A percentile compares a stretch with the other conserved stretches of the same genome.
These are phyloP conservation scores for Lithodes maja DNA, from an alignment of 2,888 invertebrate species.

Conservation along the genomic window DNA sequence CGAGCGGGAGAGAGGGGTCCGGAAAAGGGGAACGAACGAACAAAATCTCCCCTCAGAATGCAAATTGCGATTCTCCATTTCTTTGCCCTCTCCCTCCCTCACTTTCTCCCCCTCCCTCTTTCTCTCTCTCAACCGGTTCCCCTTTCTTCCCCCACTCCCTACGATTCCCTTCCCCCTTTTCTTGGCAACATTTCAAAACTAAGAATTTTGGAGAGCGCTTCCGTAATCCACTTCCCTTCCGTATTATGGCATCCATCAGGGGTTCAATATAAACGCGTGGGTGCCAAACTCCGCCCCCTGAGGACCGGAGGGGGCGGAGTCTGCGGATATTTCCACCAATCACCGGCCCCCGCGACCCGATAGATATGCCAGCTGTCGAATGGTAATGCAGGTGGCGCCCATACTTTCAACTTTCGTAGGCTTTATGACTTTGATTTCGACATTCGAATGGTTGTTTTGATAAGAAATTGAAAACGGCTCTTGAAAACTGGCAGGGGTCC, in stretches of 20 bases:
- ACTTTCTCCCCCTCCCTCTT: neutral
- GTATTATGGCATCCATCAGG: slow-evolving; percentile 55
- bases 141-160: neutral
- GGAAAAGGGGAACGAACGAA: neutral
- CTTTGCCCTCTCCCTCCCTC: neutral
- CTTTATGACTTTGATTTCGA: slow-evolving; percentile 57
- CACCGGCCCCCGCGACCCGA: neutral
- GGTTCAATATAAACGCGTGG: slow-evolving; percentile 59
- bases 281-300: slow-evolving; percentile 49
- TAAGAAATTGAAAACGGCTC: slow-evolving; percentile 54
- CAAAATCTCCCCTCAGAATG: neutral
- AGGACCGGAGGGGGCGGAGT: slow-evolving; percentile 33
- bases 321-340: slow-evolving; percentile 31
- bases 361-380: slow-evolving; percentile 51
- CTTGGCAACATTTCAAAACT: slow-evolving; percentile 63
- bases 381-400: slow-evolving; percentile 49
- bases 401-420: slow-evolving; percentile 39
- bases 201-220: slow-evolving; percentile 56
- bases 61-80: slow-evolving; percentile 39
- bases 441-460: slow-evolving; percentile 48
- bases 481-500: slow-evolving; percentile 29
- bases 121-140: neutral
- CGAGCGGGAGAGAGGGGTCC: neutral
- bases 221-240: slow-evolving; percentile 57
- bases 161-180: neutral